phyloP scores from a whole-genome alignment of 2,113 vertebrate species.

The Cavia porcellus region DNA sequence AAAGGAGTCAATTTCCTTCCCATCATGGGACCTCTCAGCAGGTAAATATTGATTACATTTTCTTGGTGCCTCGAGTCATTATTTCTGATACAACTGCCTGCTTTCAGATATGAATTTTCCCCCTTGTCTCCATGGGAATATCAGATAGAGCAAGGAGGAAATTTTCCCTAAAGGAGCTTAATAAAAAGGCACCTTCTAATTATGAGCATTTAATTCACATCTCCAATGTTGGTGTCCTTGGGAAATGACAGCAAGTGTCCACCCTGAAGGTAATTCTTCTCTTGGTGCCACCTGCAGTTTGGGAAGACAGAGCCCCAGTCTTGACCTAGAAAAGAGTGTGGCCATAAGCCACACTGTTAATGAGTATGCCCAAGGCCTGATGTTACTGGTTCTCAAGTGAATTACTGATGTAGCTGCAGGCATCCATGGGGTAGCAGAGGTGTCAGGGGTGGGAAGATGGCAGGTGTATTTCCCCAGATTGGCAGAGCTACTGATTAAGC shows the following conservation, averaged over 20 bases:
- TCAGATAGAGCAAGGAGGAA: constrained; percentile 52
- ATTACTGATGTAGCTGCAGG: neutral
- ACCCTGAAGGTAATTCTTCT: neutral
- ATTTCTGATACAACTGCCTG: constrained; percentile 67
- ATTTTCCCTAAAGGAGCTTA: constrained; percentile 72
- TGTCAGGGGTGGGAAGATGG: neutral
- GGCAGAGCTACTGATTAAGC: neutral
- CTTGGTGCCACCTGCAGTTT: neutral
- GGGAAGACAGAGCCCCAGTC: neutral
- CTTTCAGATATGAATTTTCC: constrained; percentile 74
- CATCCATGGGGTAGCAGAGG: neutral
- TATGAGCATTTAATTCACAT: constrained; percentile 58
- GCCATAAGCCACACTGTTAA: neutral
- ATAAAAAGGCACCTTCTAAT: constrained; percentile 68
- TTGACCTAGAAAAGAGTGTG: constrained; percentile 5
- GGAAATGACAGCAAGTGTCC: constrained; percentile 48
- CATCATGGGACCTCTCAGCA: constrained; percentile 72
- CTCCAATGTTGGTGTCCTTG: neutral
- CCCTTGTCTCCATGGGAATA: constrained; percentile 65
- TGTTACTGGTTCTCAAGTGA: neutral
- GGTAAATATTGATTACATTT: constrained; percentile 81
- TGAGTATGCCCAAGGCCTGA: neutral
- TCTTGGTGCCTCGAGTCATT: constrained; percentile 69
- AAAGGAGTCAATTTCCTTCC: constrained; percentile 75
- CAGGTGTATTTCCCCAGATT: accelerated